Evolutionary conservation across 2,113 vertebrate species (phyloP).

Genomic region (Opisthocomus hoazin): DNA sequence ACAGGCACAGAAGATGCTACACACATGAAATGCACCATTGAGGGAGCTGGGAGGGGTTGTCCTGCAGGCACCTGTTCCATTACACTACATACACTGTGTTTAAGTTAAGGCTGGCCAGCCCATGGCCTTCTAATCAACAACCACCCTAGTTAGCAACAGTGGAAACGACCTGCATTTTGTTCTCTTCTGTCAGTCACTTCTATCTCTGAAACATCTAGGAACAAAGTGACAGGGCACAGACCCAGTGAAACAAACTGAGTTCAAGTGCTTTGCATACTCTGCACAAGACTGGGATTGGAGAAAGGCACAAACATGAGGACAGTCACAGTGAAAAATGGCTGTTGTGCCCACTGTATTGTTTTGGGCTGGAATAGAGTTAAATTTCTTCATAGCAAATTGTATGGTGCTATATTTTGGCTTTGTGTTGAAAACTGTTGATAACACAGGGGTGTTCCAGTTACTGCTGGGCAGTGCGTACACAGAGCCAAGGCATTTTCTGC

Average conservation of each 20-base stretch:
- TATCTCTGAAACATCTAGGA: neutral
- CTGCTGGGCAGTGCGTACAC: neutral
- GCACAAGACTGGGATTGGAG: accelerated
- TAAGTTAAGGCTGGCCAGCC: neutral
- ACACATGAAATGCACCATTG: neutral
- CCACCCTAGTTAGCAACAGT: neutral
- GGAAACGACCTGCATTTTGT: neutral
- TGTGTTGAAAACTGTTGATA: neutral
- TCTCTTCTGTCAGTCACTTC: neutral
- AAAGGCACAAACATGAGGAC: neutral
- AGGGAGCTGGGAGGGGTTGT: neutral
- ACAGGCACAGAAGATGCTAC: neutral
- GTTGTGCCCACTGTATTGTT: neutral
- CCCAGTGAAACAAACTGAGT: neutral
- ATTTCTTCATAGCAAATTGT: neutral
- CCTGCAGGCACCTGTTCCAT: neutral
- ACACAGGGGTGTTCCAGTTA: neutral
- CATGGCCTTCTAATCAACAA: neutral
- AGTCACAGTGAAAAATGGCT: neutral
- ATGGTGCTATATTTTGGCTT: neutral
- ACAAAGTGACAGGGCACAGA: neutral
- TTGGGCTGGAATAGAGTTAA: neutral
- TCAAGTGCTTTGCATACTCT: neutral
- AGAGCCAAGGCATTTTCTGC: neutral
- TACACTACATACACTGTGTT: neutral